These are phyloP conservation scores for Diploptera punctata DNA, from an alignment of 2,888 invertebrate species.

Conservation along the genomic window DNA sequence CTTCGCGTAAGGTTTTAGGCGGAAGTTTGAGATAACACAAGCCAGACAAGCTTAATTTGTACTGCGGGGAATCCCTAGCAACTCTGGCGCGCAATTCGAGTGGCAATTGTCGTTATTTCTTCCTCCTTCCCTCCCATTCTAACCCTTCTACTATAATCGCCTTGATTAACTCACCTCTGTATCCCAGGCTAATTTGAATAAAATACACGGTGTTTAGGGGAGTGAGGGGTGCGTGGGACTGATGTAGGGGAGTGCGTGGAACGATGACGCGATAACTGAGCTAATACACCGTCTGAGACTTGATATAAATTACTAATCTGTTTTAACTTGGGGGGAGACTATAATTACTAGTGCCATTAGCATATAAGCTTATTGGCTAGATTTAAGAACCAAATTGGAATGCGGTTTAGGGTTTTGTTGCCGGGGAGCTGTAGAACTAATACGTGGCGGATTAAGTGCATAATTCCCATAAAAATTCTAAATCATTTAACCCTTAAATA, in stretches of 20 bases:
- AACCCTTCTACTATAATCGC: conserved; percentile 27
- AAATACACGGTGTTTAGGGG: conserved; percentile 4
- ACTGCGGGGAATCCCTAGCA: conserved; percentile 5
- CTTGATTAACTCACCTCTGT: conserved; percentile 41
- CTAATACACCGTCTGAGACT: conserved; percentile 1
- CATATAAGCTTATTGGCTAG: conserved; percentile 28
- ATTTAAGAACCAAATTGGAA: neutral
- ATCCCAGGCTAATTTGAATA: conserved; percentile 41
- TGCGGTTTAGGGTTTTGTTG: neutral
- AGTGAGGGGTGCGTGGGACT: neutral
- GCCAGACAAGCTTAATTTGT: conserved; percentile 15
- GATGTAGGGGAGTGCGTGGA: neutral
- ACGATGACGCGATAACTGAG: conserved; percentile 23
- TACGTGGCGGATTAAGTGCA: too few species aligned
- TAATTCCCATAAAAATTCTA: too few species aligned
- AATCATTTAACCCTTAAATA: too few species aligned
- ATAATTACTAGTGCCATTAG: conserved; percentile 39
- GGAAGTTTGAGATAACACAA: neutral
- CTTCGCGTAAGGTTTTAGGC: too few species aligned
- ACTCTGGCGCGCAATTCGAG: conserved; percentile 15
- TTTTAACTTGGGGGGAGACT: neutral
- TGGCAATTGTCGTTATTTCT: conserved; percentile 32
- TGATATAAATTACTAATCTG: conserved; percentile 17
- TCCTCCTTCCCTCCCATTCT: conserved; percentile 5
- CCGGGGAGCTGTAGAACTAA: too few species aligned